phyloP scores from a whole-genome alignment of 2,888 invertebrate genomes.

The Dasypolia templi region DNA sequence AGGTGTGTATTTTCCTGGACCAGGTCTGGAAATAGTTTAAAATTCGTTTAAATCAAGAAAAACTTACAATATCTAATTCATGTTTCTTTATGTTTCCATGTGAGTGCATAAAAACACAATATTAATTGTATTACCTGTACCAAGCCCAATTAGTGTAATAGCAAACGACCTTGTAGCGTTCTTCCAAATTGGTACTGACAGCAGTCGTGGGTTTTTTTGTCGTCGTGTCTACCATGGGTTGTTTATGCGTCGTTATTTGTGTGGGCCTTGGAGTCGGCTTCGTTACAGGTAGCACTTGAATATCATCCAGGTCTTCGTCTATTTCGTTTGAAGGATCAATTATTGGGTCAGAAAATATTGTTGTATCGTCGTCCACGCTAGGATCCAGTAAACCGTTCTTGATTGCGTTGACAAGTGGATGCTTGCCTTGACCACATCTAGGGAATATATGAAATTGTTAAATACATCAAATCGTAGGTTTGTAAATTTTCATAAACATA shows the following conservation, averaged over 20 bases:
- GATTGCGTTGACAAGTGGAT: conserved; percentile 95
- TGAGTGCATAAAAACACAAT: neutral
- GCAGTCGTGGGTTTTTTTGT: conserved; percentile 74
- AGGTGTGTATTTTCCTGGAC: conserved; percentile 95
- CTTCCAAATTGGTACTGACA: conserved; percentile 71
- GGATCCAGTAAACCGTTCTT: conserved; percentile 92
- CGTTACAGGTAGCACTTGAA: conserved; percentile 80
- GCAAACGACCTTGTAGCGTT: conserved; percentile 94
- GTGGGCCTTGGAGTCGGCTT: conserved; percentile 64
- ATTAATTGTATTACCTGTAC: conserved; percentile 90
- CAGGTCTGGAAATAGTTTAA: conserved; percentile 90
- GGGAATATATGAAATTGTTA: conserved; percentile 48
- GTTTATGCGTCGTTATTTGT: conserved; percentile 64
- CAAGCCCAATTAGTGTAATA: conserved; percentile 99
- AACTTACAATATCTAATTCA: neutral
- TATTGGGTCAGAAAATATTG: conserved; percentile 71
- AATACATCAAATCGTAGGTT: neutral
- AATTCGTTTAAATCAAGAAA: neutral
- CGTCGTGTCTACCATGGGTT: conserved; percentile 71
- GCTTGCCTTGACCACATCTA: conserved; percentile 94
- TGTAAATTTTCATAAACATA: neutral
- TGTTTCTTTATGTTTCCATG: neutral
- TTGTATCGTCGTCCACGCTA: conserved; percentile 70
- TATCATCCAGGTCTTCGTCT: conserved; percentile 85
- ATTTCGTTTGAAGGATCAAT: conserved; percentile 76